These are phyloP conservation scores for Gavia stellata DNA, from an alignment of 2,113 vertebrate species.

Conservation along the genomic window DNA sequence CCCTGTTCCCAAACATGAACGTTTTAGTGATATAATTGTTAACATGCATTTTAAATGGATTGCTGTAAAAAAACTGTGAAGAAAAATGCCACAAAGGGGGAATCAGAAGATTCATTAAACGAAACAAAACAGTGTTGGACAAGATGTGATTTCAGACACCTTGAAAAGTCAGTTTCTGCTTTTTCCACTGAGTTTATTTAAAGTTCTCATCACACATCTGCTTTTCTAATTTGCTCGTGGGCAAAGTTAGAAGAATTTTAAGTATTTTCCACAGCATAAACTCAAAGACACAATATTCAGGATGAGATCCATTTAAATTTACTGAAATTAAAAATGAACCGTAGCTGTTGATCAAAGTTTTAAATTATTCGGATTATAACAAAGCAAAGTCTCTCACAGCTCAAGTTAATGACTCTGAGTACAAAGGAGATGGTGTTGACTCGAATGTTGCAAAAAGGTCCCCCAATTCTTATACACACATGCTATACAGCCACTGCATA, in stretches of 20 bases:
- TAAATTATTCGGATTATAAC: neutral
- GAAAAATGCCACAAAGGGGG: neutral
- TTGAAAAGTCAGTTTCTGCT: neutral
- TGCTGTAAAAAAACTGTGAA: neutral
- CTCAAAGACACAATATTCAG: neutral
- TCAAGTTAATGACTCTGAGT: neutral
- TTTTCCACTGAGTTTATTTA: neutral
- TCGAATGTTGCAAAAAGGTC: neutral
- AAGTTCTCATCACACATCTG: neutral
- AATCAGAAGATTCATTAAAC: neutral
- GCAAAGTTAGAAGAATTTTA: neutral
- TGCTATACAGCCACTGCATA: neutral
- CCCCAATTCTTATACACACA: neutral
- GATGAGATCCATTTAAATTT: neutral
- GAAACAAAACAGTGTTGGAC: neutral
- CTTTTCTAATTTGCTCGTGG: neutral
- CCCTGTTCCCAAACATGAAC: neutral
- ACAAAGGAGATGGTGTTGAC: neutral
- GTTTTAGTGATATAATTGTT: neutral
- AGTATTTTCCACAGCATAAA: neutral
- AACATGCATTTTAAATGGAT: neutral
- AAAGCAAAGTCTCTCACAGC: neutral
- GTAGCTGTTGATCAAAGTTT: neutral
- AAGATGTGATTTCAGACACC: neutral
- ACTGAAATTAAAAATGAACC: neutral